phyloP scores from a whole-genome alignment of 2,113 vertebrate species.

The Alligator mississippiensis region DNA sequence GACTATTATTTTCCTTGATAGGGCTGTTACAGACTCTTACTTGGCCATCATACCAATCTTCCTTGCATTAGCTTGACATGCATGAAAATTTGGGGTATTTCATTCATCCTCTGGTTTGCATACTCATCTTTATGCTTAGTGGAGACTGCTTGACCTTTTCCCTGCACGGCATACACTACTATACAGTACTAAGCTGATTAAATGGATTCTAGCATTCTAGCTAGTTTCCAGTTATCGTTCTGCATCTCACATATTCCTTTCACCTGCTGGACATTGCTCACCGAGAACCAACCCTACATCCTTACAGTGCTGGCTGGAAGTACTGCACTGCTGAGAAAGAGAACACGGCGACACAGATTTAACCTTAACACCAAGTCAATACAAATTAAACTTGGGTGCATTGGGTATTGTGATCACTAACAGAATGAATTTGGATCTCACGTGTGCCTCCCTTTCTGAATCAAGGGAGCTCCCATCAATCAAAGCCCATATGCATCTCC shows the following conservation, averaged over 20 bases:
- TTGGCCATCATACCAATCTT: too few species aligned
- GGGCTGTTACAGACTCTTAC: too few species aligned
- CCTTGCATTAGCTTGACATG: too few species aligned
- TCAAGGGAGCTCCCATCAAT: too few species aligned
- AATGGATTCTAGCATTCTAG: neutral
- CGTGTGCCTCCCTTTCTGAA: too few species aligned
- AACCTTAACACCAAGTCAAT: neutral
- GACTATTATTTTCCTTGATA: slow-evolving; percentile 16
- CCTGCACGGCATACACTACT: slow-evolving; percentile 9
- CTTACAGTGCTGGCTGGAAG: neutral
- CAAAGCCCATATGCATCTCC: too few species aligned
- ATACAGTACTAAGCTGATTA: neutral
- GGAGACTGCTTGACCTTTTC: too few species aligned
- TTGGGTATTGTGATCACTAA: neutral
- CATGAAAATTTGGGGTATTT: too few species aligned
- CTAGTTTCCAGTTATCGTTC: neutral
- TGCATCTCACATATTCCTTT: neutral
- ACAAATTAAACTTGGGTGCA: neutral
- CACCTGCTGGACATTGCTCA: neutral
- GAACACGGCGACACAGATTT: neutral
- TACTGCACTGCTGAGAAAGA: neutral
- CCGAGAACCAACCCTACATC: too few species aligned
- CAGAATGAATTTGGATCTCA: neutral
- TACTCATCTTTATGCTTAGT: too few species aligned
- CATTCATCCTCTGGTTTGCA: too few species aligned